Evolutionary conservation across 1,140 invertebrate genomes (phyloP), one percentile per base, ranked within the genome.

Genomic region (Ditylenchus dipsaci): DNA sequence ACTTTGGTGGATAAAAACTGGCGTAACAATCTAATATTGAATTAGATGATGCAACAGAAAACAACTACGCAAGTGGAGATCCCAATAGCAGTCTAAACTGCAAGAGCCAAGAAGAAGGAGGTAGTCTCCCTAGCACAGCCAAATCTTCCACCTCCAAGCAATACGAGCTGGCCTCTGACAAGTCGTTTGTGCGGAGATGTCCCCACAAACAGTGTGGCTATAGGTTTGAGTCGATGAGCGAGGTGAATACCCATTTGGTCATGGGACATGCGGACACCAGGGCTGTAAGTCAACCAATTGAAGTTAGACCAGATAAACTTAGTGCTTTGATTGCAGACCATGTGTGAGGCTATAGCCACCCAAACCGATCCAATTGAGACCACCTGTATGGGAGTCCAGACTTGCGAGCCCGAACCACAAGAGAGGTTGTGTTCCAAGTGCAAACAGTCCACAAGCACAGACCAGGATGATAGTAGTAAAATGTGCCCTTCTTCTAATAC

Each of bases 131-230:
- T 15, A n/a, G 5, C 58, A 26, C 47, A 29, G 42, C 21, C 63
- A 64, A 64, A 64, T 38, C 26, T 27, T 59, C 23, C 9, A 27
- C 49, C 26, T 66, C 11, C 26, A 59, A 68, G 57, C 29, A 53
- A 23, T 26, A 69, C 21, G 57, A 60, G 23, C 45, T 23, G 69
- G 13, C 38, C n/a, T 45, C 21, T 3, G 49, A 53, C 23, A 53
- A 53, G 15, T 7, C 49, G 8, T 26, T 53, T 53, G 23, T 53
- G 1, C 68, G 33, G 1, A 59, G 71, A 49, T 74, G 72, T 61
- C 72, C 72, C 8, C 72, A 74, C 56, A 30, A 49, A 59, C 73
- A 76, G 47, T 74, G 72, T 64, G 72, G 72, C 13, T 49, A 72
- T 42, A 17, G 73, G 9, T 74, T 74, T 58, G 58, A 71, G 23